phyloP scores from a whole-genome alignment of 2,113 vertebrate genomes.

The human region DNA sequence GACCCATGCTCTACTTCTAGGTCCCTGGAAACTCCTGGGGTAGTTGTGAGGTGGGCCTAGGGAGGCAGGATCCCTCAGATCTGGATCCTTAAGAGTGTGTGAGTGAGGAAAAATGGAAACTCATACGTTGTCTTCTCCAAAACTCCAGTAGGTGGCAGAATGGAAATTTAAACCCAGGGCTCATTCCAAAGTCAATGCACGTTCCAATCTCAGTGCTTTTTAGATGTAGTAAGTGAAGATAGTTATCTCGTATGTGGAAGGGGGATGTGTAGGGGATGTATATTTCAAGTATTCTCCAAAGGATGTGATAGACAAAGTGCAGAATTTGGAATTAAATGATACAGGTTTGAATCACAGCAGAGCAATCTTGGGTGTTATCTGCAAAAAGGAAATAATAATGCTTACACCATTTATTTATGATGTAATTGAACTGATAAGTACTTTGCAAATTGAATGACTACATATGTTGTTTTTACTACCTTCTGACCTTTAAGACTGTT shows the following conservation, averaged over 20 bases:
- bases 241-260: background rate
- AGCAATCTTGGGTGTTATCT: background rate
- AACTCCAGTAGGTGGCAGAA: background rate
- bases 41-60: background rate
- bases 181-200: background rate
- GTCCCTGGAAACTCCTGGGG: background rate
- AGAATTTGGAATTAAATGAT: background rate
- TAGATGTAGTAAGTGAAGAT: background rate
- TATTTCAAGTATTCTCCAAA: background rate
- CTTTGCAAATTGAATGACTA: background rate
- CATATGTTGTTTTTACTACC: background rate
- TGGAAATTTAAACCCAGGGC: background rate
- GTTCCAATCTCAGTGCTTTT: background rate
- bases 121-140: background rate
- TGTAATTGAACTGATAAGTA: background rate
- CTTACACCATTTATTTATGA: background rate
- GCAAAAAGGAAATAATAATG: background rate
- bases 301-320: background rate
- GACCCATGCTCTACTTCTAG: rapidly evolving
- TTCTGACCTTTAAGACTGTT: background rate
- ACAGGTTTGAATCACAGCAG: background rate
- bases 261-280: background rate
- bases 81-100: background rate
- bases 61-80: background rate
- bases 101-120: background rate